Conservation (phyloP, 2,797 vertebrate species). For the Phataginus tetradactyla region DNA sequence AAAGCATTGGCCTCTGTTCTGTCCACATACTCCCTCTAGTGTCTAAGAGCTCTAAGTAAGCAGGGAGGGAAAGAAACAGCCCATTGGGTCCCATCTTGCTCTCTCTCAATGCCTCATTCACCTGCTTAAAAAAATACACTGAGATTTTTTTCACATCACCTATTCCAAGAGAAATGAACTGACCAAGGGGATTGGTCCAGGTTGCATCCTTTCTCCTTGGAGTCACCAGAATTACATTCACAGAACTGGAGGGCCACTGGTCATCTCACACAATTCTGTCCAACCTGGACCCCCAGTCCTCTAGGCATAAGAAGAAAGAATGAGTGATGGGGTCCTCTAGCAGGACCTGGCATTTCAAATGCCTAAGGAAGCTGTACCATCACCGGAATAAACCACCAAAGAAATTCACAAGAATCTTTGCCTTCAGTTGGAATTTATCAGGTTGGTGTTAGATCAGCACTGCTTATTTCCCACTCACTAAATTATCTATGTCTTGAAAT, state of each 20-base stretch:
- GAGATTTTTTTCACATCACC: not conserved
- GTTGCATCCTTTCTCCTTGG: not conserved
- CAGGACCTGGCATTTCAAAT: not conserved
- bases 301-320: not conserved
- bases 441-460: not conserved
- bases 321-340: not conserved
- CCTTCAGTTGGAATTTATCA: not conserved
- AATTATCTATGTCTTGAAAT: conserved; percentile 8
- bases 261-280: not conserved
- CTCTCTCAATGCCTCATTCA: not conserved
- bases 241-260: not conserved
- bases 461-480: not conserved
- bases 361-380: not conserved
- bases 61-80: not conserved
- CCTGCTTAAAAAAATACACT: not conserved
- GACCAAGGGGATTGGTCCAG: not conserved
- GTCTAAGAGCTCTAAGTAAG: conserved; percentile 33
- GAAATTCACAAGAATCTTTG: not conserved
- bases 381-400: not conserved
- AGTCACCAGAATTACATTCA: not conserved
- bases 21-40: conserved; percentile 65
- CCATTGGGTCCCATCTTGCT: not conserved
- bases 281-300: not conserved
- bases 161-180: not conserved
- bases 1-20: not conserved